Evolutionary conservation across 2,113 vertebrate genomes (phyloP).

Genomic region (Bos javanicus): DNA sequence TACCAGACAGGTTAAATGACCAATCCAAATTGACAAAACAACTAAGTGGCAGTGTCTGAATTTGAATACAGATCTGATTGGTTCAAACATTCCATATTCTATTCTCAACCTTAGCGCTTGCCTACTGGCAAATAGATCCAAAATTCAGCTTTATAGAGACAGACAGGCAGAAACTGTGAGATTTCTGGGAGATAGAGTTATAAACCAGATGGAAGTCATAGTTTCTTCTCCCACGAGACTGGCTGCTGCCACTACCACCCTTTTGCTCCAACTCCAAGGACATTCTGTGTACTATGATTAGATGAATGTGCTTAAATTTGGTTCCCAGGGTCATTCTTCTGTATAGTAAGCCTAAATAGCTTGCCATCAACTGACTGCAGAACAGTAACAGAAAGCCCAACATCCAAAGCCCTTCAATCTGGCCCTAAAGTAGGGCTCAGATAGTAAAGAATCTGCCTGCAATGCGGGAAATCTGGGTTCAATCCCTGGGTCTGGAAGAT

Average conservation of each 20-base stretch:
- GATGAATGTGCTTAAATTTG: constrained; percentile 12
- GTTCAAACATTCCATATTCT: constrained; percentile 2
- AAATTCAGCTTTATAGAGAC: constrained; percentile 8
- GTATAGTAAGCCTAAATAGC: background rate
- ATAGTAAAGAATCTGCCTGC: background rate
- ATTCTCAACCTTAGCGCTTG: background rate
- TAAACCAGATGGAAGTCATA: constrained; percentile 1
- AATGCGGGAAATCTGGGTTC: background rate
- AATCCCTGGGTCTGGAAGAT: background rate
- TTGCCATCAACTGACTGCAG: background rate
- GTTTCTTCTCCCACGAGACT: background rate
- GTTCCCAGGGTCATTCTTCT: background rate
- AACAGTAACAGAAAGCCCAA: background rate
- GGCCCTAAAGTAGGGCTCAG: background rate
- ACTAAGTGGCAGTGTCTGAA: background rate
- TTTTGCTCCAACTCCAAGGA: background rate
- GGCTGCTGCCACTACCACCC: background rate
- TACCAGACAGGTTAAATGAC: background rate
- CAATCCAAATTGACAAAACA: background rate
- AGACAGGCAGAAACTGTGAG: background rate
- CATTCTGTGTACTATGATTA: background rate
- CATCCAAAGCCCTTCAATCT: background rate
- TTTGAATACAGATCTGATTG: background rate
- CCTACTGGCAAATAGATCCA: background rate
- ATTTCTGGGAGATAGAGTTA: background rate